Evolutionary conservation across 1,140 invertebrate genomes (phyloP).

Genomic region (Aleiodes sp.): DNA sequence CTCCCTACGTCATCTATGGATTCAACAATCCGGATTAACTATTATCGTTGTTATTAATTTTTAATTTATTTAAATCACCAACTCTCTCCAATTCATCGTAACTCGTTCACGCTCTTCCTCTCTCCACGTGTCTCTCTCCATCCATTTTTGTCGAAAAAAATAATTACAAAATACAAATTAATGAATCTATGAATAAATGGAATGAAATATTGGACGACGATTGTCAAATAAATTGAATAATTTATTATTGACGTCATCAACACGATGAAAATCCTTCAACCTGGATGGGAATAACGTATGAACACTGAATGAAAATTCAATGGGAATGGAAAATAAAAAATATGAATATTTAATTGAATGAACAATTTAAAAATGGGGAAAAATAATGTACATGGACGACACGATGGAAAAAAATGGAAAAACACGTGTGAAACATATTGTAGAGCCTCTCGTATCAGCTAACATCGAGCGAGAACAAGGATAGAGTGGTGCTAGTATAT

Average conservation of each 20-base stretch:
- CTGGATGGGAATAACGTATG: too few relatives aligned
- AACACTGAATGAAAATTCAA: too few relatives aligned
- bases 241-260: too few relatives aligned
- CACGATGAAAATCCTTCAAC: too few relatives aligned
- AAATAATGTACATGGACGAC: not conserved
- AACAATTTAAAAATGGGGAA: too few relatives aligned
- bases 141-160: not conserved
- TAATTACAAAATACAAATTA: not conserved
- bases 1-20: not conserved
- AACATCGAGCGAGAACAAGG: constrained; percentile 64
- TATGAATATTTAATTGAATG: too few relatives aligned
- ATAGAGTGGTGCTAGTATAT: constrained; percentile 70
- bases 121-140: constrained; percentile 10
- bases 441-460: constrained; percentile 65
- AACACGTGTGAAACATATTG: constrained; percentile 31
- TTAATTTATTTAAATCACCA: constrained; percentile 1
- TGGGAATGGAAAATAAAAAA: not conserved
- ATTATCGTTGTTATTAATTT: not conserved
- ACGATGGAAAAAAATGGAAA: constrained; percentile 24
- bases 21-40: too few relatives aligned
- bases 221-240: not conserved
- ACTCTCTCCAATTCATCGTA: constrained; percentile 29
- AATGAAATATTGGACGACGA: not conserved
- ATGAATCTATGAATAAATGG: too few relatives aligned
- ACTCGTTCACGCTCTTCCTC: constrained; percentile 20